Evolutionary conservation across 2,113 vertebrate species (phyloP), one percentile per base, ranked within the genome.

Genomic region (Meles meles): DNA sequence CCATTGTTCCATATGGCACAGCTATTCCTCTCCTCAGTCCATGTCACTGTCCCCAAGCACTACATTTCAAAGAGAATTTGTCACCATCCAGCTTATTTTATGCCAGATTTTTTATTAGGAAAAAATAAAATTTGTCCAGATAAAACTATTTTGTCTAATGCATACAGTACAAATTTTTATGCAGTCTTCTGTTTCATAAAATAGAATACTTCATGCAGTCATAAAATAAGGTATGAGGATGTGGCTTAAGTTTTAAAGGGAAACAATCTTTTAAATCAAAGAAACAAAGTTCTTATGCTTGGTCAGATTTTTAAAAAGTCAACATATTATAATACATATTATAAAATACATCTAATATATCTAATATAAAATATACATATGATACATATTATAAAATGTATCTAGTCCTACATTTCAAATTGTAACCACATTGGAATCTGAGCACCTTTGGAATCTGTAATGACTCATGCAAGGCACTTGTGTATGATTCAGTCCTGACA

Each of bases 361-460:
- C 52, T 55, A 55, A 55, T 18, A 55, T 55, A 55, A 55, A 55
- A 55, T 55, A 55, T 55, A 55, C 17, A 55, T 18, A 18, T 18
- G 52, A 55, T 18, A 18, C 52, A 55, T 92, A 65, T 86, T 94
- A 44, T 15, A 96, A 95, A 95, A 84, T 67, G 6, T 87, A 79
- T 80, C 27, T 97, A 97, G 97, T 84, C 87, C 90, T 96, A 93
- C 47, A 88, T 97, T 96, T 97, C 69, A 93, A 81, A 93, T 90
- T 92, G 44, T 21, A 92, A 34, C 44, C 86, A 94, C 71, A 95
- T 57, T 93, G 63, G 81, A 97, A 96, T 84, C 42, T 57, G 59
- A 93, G 44, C 34, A 97, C 93, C 89, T 95, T 90, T 90, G 92
- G 69, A 97, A 97, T 96, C 65, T 79, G 9, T n/a, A 47, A 61